Percentiles rank a stretch among this genome's conserved stretches.
These are phyloP conservation scores for Poecile atricapillus DNA, from an alignment of 2,113 vertebrate genomes.

Conservation along the genomic window DNA sequence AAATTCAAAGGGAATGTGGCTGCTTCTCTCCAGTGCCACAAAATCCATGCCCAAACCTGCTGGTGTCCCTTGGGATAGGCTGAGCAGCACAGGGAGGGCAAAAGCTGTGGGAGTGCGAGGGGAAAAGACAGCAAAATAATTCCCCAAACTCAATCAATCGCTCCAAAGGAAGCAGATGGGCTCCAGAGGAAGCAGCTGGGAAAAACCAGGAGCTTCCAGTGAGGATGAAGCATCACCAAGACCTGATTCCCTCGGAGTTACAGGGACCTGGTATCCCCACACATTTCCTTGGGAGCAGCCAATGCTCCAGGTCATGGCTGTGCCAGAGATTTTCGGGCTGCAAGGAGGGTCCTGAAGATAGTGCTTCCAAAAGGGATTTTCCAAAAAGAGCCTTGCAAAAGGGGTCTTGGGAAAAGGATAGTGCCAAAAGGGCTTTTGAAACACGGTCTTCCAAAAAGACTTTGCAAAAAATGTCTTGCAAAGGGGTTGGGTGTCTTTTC, in stretches of 20 bases:
- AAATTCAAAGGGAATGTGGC: neutral
- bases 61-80: neutral
- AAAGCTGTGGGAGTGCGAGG: rapidly evolving
- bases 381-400: neutral
- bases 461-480: neutral
- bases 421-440: neutral
- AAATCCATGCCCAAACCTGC: neutral
- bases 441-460: neutral
- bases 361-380: neutral
- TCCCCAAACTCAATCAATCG: rapidly evolving
- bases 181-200: neutral
- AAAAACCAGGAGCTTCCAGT: neutral
- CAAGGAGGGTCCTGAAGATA: neutral
- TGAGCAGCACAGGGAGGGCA: neutral
- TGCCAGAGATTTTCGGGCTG: neutral
- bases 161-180: neutral
- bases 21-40: neutral
- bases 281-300: rapidly evolving
- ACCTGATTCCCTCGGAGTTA: neutral
- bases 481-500: neutral
- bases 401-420: neutral
- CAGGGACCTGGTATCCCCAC: neutral
- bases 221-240: neutral
- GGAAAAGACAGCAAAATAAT: neutral
- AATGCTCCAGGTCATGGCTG: neutral